A percentile compares a stretch with the other conserved stretches of the same genome.
phyloP scores from a whole-genome alignment of 2,797 vertebrate genomes.

The Microchirus variegatus region DNA sequence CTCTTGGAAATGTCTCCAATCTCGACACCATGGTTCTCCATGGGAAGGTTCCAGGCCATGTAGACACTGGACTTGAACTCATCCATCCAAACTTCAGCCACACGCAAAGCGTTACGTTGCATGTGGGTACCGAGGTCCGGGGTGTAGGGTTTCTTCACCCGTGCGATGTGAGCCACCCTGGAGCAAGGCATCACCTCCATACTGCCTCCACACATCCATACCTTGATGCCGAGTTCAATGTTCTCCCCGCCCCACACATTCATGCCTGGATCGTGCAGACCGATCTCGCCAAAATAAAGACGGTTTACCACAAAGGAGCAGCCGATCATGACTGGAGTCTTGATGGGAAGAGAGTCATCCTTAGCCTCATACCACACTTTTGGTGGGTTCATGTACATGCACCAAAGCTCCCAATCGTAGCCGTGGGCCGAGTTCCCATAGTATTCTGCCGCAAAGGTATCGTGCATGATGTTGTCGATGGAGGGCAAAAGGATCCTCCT shows the following conservation, averaged over 20 bases:
- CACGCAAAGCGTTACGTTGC: constrained; percentile 92
- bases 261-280: constrained; percentile 95
- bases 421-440: constrained; percentile 95
- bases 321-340: constrained; percentile 96
- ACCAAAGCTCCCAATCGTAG: constrained; percentile 99
- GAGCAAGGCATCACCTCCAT: constrained; percentile 98
- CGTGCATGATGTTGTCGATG: constrained; percentile 97
- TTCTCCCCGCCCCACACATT: constrained; percentile 98
- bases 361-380: constrained; percentile 96
- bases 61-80: constrained; percentile 94
- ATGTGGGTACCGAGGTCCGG: constrained; percentile 94
- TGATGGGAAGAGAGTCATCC: constrained; percentile 93
- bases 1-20: constrained; percentile 93
- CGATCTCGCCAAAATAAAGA: constrained; percentile 92
- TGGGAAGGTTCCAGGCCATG: constrained; percentile 95
- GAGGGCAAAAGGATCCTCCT: constrained; percentile 93
- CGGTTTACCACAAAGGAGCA: constrained; percentile 96
- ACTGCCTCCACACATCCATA: constrained; percentile 96
- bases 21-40: constrained; percentile 96
- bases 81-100: constrained; percentile 98
- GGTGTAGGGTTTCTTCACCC: constrained; percentile 94
- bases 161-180: constrained; percentile 93
- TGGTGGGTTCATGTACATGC: constrained; percentile 97
- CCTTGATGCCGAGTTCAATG: constrained; percentile 97
- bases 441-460: constrained; percentile 92